Conservation (phyloP, 2,797 vertebrate species). For the Betta splendens region DNA sequence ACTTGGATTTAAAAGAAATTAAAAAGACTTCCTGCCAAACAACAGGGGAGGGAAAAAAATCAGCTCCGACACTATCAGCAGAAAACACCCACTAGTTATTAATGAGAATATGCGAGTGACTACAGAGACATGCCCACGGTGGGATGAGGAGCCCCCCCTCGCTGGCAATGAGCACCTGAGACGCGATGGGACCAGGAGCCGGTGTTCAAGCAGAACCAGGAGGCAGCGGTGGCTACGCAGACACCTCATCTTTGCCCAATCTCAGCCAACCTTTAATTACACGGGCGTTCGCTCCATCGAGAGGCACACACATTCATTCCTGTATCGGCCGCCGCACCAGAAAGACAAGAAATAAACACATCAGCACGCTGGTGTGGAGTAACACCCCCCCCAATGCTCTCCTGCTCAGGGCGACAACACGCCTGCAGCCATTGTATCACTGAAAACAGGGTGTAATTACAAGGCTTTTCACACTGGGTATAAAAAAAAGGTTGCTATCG, state of each 20-base stretch:
- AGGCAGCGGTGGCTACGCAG: slow-evolving; percentile 47
- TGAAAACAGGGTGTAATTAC: slow-evolving; percentile 11
- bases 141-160: slow-evolving; percentile 14
- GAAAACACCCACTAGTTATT: slow-evolving; percentile 43
- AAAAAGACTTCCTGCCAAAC: slow-evolving; percentile 8
- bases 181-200: slow-evolving; percentile 27
- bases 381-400: slow-evolving; percentile 19
- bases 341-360: slow-evolving; percentile 36
- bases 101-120: slow-evolving; percentile 31
- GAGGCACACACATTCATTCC: slow-evolving; percentile 42
- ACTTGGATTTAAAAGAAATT: slow-evolving; percentile 6
- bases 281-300: slow-evolving; percentile 44
- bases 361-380: slow-evolving; percentile 16
- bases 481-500: slow-evolving; percentile 15
- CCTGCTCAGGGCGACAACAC: slow-evolving; percentile 26
- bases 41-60: slow-evolving; percentile 1
- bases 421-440: neutral
- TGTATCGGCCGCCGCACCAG: slow-evolving; percentile 43
- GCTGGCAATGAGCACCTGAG: slow-evolving; percentile 10
- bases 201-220: slow-evolving; percentile 42
- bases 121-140: slow-evolving; percentile 23
- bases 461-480: neutral
- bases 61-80: slow-evolving; percentile 15
- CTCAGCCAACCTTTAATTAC: slow-evolving; percentile 64
- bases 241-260: slow-evolving; percentile 50